phyloP scores from a whole-genome alignment of 1,140 invertebrate species.

The Monochamus saltuarius region DNA sequence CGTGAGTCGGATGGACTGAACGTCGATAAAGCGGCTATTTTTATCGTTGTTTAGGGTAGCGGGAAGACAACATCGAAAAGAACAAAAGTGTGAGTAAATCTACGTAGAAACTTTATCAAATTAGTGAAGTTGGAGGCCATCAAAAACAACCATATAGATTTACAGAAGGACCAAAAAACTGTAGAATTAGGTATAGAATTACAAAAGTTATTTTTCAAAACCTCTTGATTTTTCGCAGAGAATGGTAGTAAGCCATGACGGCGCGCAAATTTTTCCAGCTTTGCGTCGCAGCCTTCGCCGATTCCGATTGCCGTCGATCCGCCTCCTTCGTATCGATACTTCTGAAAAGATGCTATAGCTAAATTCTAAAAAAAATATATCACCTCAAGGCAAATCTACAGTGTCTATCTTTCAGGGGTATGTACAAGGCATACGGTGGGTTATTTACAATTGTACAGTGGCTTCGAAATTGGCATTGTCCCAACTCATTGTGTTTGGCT shows the following conservation, averaged over 20 bases:
- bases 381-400: too few relatives aligned
- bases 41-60: constrained; percentile 6
- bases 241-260: constrained; percentile 83
- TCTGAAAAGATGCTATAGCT: constrained; percentile 17
- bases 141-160: constrained; percentile 14
- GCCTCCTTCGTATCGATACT: constrained; percentile 7
- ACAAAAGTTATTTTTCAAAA: constrained; percentile 44
- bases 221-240: constrained; percentile 86
- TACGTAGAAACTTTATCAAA: constrained; percentile 7
- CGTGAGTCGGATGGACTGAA: background rate
- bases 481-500: too few relatives aligned
- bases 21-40: background rate
- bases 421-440: too few relatives aligned
- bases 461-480: too few relatives aligned
- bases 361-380: constrained; percentile 7
- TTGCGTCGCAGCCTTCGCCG: constrained; percentile 66
- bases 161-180: constrained; percentile 11
- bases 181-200: constrained; percentile 16
- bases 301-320: constrained; percentile 24
- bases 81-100: constrained; percentile 6
- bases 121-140: constrained; percentile 7
- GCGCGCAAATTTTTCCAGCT: constrained; percentile 82
- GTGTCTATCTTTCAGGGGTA: too few relatives aligned
- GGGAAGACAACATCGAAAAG: constrained; percentile 15
- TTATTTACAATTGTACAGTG: too few relatives aligned